Conservation (phyloP, 2,888 invertebrate genomes). For the Mythimna albipuncta region DNA sequence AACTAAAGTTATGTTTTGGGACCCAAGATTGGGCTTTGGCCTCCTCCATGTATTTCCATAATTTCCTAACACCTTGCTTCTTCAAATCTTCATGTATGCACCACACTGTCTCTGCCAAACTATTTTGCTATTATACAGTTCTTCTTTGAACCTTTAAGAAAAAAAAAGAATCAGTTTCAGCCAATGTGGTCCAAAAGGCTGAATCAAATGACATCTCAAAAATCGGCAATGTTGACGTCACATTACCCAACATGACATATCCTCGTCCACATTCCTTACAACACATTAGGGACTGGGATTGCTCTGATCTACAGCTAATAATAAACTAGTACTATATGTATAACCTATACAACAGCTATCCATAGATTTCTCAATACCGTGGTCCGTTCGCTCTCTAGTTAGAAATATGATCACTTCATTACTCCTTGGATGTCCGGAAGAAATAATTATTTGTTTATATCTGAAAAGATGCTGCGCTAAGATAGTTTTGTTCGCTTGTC, state of each 20-base stretch:
- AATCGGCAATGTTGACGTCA: conserved; percentile 7
- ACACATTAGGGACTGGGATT: conserved; percentile 37
- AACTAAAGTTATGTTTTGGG: too few species aligned
- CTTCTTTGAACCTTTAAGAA: not conserved
- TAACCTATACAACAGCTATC: not conserved
- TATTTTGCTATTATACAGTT: too few species aligned
- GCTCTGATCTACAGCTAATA: conserved; percentile 22
- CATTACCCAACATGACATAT: not conserved
- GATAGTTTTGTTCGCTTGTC: not conserved
- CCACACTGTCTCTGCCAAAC: too few species aligned
- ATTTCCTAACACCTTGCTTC: too few species aligned
- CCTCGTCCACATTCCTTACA: conserved; percentile 31
- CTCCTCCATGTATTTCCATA: too few species aligned
- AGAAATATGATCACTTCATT: conserved; percentile 45
- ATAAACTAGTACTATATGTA: conserved; percentile 17
- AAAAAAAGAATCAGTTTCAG: not conserved
- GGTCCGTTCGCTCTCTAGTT: not conserved
- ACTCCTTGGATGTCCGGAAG: conserved; percentile 39
- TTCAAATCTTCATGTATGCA: too few species aligned
- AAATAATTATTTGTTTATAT: conserved; percentile 9
- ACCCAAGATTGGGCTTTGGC: too few species aligned
- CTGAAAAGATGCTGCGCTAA: not conserved
- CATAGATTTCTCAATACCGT: not conserved
- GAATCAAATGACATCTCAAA: not conserved
- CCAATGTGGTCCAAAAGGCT: too few species aligned